Percentiles rank a stretch among this genome's conserved stretches.
Conservation (phyloP, 1,140 invertebrate genomes). For the Microplitis mediator region DNA sequence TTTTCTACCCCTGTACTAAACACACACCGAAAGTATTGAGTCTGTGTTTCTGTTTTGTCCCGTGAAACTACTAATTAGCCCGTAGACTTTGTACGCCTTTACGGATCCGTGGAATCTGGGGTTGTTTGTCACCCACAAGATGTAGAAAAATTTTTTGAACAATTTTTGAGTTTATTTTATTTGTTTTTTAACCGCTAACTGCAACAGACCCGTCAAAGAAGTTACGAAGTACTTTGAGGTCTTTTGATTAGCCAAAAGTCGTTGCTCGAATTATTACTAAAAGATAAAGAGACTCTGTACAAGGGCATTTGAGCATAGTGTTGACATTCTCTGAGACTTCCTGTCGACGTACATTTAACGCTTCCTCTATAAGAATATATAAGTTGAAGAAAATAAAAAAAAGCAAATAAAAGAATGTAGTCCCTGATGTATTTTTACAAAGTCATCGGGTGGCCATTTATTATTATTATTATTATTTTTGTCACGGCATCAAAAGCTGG, state of each 20-base stretch:
- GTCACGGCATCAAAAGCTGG: not conserved
- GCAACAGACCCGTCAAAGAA: not conserved
- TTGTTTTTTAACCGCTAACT: not conserved
- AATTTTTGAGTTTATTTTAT: not conserved
- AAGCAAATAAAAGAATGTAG: too few relatives aligned
- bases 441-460: not conserved
- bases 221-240: not conserved
- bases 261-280: not conserved
- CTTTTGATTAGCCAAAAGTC: not conserved
- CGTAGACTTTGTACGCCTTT: slow-evolving; percentile 40
- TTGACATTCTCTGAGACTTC: not conserved
- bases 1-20: not conserved
- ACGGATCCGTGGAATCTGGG: slow-evolving; percentile 51
- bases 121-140: slow-evolving; percentile 54
- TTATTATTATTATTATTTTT: not conserved
- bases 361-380: too few relatives aligned
- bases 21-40: not conserved
- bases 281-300: not conserved
- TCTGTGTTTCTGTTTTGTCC: slow-evolving; percentile 13
- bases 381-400: too few relatives aligned
- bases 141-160: not conserved
- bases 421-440: not conserved
- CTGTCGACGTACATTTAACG: not conserved
- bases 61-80: slow-evolving; percentile 55
- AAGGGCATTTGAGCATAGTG: not conserved